These are phyloP conservation scores for Andrena fulva DNA, from an alignment of 2,888 invertebrate species.

Conservation along the genomic window DNA sequence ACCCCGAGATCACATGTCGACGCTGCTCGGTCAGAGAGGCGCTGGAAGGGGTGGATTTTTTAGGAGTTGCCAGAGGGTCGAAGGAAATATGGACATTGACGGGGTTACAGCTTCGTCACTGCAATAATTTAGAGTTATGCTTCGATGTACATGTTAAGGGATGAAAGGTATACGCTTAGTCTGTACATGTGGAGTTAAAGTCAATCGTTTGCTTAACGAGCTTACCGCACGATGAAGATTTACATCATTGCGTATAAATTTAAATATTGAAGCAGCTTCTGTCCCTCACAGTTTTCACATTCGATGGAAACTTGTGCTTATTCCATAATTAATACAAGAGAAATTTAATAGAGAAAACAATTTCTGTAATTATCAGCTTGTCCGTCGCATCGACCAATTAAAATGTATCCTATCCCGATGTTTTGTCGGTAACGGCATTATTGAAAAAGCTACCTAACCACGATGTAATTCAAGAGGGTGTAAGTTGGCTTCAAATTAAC, in stretches of 20 bases:
- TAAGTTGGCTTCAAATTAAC: constrained; percentile 17
- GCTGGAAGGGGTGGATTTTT: constrained; percentile 10
- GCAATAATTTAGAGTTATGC: background rate
- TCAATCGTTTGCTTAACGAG: too few relatives aligned
- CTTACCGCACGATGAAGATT: too few relatives aligned
- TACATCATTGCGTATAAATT: too few relatives aligned
- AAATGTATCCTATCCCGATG: background rate
- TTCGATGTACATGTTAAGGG: too few relatives aligned
- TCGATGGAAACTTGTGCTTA: too few relatives aligned
- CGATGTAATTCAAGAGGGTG: background rate
- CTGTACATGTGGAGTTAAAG: too few relatives aligned
- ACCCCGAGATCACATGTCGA: constrained; percentile 64
- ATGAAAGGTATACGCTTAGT: too few relatives aligned
- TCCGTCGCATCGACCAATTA: background rate
- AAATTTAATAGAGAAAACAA: background rate
- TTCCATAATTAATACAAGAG: too few relatives aligned
- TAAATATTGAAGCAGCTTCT: too few relatives aligned
- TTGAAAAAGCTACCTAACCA: background rate
- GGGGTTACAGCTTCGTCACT: background rate
- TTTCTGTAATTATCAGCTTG: background rate
- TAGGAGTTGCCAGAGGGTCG: background rate
- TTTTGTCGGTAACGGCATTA: background rate
- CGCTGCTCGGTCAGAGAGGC: constrained; percentile 18
- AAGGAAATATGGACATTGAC: background rate
- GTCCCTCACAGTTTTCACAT: too few relatives aligned